phyloP scores from a whole-genome alignment of 2,888 invertebrate genomes.

The Drosophila lacicola region DNA sequence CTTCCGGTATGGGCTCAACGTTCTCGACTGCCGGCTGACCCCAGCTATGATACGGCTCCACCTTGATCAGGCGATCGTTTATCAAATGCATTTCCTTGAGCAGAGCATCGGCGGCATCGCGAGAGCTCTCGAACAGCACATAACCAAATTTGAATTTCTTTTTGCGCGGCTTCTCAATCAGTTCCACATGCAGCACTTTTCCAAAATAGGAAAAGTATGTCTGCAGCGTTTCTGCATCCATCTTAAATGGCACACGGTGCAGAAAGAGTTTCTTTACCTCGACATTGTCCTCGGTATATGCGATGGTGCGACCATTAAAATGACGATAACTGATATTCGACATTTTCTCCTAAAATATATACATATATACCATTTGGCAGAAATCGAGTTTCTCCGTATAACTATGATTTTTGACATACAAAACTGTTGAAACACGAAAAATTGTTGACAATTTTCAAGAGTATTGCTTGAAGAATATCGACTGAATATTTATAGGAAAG shows the following conservation, averaged over 20 bases:
- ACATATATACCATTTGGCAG: neutral
- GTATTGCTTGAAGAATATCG: no score
- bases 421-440: neutral
- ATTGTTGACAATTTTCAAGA: neutral
- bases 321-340: neutral
- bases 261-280: conserved; percentile 5
- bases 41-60: conserved; percentile 11
- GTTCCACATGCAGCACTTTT: neutral
- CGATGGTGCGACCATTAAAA: neutral
- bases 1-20: neutral
- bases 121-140: conserved; percentile 1
- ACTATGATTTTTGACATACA: neutral
- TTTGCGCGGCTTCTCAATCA: neutral
- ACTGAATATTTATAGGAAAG: no score
- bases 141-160: neutral
- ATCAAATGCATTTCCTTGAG: neutral
- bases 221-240: neutral
- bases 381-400: neutral
- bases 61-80: neutral
- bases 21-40: conserved; percentile 9
- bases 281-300: conserved; percentile 9
- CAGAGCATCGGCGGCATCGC: conserved; percentile 12
- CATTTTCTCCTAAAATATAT: neutral
- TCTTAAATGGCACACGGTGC: neutral
- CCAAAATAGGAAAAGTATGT: conserved; percentile 4